Percentiles rank a stretch among this genome's conserved stretches.
Conservation (phyloP, 2,113 vertebrate genomes). For the Opisthocomus hoazin region DNA sequence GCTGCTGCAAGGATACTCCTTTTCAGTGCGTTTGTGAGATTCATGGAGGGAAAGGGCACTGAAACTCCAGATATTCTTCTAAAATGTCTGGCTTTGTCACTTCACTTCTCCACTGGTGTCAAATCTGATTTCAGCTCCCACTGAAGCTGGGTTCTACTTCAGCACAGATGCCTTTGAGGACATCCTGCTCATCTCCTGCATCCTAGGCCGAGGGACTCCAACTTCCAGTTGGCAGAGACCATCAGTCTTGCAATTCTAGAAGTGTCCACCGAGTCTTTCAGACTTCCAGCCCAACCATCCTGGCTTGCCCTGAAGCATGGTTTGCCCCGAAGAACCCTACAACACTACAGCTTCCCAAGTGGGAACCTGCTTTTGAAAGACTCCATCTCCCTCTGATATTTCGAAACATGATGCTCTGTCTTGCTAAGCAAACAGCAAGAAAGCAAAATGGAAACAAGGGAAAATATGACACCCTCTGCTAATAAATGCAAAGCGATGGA, state of each 20-base stretch:
- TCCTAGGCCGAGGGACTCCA: neutral
- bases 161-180: neutral
- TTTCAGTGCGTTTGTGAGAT: neutral
- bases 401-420: slow-evolving; percentile 4
- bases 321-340: neutral
- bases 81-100: neutral
- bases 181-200: neutral
- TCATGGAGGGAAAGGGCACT: neutral
- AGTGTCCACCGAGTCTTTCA: neutral
- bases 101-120: neutral
- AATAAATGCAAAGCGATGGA: slow-evolving; percentile 63
- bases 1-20: neutral
- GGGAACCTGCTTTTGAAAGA: neutral
- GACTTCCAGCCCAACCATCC: neutral
- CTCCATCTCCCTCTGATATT: neutral
- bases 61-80: neutral
- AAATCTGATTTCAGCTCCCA: neutral
- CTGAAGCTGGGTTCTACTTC: neutral
- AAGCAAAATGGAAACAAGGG: slow-evolving; percentile 16
- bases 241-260: neutral
- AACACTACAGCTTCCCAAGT: neutral
- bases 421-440: slow-evolving; percentile 24
- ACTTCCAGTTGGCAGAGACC: neutral
- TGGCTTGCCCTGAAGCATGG: neutral
- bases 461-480: slow-evolving; percentile 57